Conservation (phyloP, 2,888 invertebrate species). For the Pyrochroa serraticornis region DNA sequence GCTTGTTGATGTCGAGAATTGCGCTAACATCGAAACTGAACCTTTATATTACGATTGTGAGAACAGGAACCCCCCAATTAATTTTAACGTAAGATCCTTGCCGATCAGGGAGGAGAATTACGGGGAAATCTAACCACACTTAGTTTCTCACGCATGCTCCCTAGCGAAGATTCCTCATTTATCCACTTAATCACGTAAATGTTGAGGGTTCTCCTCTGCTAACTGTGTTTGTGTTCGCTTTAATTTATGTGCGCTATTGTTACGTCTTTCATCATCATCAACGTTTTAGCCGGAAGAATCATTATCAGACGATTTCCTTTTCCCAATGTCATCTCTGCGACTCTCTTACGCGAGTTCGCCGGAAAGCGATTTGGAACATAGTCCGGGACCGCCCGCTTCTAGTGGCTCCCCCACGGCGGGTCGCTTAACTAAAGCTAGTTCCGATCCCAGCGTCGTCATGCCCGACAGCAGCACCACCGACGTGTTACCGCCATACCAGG, state of each 20-base stretch:
- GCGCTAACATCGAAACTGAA: constrained; percentile 5
- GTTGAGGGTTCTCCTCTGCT: no score
- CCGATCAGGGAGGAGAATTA: constrained; percentile 45
- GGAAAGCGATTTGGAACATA: constrained; percentile 92
- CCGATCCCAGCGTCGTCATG: constrained; percentile 94
- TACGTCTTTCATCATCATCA: constrained; percentile 32
- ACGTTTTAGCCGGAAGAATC: constrained; percentile 88
- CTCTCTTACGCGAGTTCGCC: constrained; percentile 95
- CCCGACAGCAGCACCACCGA: constrained; percentile 80
- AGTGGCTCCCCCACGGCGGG: constrained; percentile 59
- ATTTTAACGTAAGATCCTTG: constrained; percentile 11
- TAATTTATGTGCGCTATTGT: constrained; percentile 26
- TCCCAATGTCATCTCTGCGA: constrained; percentile 95
- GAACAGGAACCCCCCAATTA: neutral
- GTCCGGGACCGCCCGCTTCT: constrained; percentile 69
- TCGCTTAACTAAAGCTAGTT: constrained; percentile 77
- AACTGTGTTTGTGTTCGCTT: constrained; percentile 29
- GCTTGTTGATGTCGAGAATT: constrained; percentile 4
- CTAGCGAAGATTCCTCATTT: neutral
- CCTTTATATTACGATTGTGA: constrained; percentile 20
- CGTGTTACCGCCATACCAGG: constrained; percentile 87
- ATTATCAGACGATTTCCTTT: constrained; percentile 97
- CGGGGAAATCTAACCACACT: constrained; percentile 42
- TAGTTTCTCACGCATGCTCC: constrained; percentile 6
- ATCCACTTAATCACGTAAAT: no score